Conservation (phyloP, 2,888 invertebrate species). For the Xestia xanthographa region DNA sequence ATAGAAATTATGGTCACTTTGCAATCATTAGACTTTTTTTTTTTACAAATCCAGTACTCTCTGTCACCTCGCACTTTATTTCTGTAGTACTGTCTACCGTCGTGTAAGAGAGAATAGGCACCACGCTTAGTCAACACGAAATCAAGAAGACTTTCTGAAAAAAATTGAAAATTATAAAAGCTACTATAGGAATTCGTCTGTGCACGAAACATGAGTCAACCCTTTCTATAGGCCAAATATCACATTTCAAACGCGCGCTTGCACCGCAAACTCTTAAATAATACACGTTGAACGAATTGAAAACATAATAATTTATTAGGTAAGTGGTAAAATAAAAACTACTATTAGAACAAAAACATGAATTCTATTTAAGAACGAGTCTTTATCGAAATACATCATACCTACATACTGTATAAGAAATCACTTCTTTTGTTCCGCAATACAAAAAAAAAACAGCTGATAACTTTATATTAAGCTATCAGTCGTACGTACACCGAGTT, state of each 20-base stretch:
- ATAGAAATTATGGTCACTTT: conserved; percentile 36
- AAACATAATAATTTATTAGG: background rate
- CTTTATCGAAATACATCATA: background rate
- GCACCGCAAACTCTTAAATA: background rate
- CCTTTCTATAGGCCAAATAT: background rate
- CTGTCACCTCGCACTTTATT: conserved; percentile 34
- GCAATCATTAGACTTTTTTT: conserved; percentile 29
- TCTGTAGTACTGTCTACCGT: conserved; percentile 28
- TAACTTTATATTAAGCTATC: too few species aligned
- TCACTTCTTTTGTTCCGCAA: too few species aligned
- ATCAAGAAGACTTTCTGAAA: conserved; percentile 5
- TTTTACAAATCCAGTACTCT: conserved; percentile 45
- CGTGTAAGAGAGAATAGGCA: conserved; percentile 7
- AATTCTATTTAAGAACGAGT: background rate
- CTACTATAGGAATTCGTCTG: background rate
- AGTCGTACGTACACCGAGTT: too few species aligned
- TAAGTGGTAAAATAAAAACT: background rate
- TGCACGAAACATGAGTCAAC: background rate
- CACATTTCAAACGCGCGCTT: background rate
- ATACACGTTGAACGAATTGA: background rate
- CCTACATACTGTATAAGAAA: background rate
- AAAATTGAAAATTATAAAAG: background rate
- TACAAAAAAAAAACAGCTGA: too few species aligned
- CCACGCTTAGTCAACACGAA: conserved; percentile 38
- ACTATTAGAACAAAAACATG: background rate